Evolutionary conservation across 2,888 invertebrate genomes (phyloP).

Genomic region (Oligia latruncula): DNA sequence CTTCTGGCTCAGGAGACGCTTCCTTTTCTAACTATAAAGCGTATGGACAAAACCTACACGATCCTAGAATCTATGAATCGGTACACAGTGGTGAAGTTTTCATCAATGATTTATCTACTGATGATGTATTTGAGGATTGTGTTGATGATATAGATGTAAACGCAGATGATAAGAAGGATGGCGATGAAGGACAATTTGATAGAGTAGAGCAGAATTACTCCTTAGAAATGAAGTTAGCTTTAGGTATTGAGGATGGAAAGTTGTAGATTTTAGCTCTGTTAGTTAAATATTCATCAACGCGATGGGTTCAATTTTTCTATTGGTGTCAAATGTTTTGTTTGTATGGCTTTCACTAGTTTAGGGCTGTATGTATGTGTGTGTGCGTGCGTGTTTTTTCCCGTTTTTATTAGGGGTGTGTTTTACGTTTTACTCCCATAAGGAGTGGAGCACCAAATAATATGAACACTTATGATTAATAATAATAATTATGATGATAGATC

Average conservation of each 20-base stretch:
- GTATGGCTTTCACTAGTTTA: not conserved
- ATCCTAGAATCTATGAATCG: constrained; percentile 42
- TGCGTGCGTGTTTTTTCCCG: not conserved
- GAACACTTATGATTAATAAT: not conserved
- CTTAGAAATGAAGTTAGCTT: constrained; percentile 85
- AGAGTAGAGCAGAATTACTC: constrained; percentile 80
- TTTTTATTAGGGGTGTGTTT: not conserved
- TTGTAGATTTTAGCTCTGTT: constrained; percentile 29
- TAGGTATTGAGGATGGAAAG: constrained; percentile 74
- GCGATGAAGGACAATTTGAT: constrained; percentile 64
- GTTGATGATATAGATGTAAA: constrained; percentile 69
- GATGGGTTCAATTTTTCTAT: not conserved
- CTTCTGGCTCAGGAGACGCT: constrained; percentile 39
- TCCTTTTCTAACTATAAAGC: constrained; percentile 13
- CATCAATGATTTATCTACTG: constrained; percentile 54
- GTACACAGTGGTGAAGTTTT: constrained; percentile 45
- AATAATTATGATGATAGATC: constrained; percentile 1
- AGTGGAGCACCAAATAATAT: not conserved
- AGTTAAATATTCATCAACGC: not conserved
- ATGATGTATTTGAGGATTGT: constrained; percentile 84
- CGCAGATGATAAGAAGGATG: constrained; percentile 49
- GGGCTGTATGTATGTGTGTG: not conserved
- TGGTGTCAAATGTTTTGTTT: constrained; percentile 21
- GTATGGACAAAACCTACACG: constrained; percentile 20
- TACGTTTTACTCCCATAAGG: not conserved